A percentile compares a stretch with the other conserved stretches of the same genome.
phyloP scores from a whole-genome alignment of 1,140 invertebrate species.

The Oryzaephilus surinamensis region DNA sequence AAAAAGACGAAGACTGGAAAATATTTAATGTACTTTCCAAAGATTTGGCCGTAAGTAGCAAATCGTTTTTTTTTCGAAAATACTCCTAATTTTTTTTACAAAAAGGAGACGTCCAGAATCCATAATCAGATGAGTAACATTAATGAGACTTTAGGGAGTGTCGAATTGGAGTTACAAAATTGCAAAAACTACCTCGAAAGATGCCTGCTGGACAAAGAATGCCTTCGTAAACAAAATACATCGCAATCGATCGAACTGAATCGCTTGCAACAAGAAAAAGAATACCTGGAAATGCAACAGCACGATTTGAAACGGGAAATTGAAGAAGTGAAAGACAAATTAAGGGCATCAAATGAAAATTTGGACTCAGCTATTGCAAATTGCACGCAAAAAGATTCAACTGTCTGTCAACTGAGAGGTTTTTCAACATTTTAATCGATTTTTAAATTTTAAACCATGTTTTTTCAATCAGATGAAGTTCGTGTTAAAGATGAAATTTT shows the following conservation, averaged over 20 bases:
- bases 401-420: conserved; percentile 59
- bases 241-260: conserved; percentile 54
- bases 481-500: conserved; percentile 57
- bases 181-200: conserved; percentile 55
- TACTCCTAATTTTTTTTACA: too few relatives aligned
- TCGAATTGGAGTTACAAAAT: conserved; percentile 53
- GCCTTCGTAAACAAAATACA: conserved; percentile 54
- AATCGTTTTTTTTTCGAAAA: too few relatives aligned
- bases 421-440: too few relatives aligned
- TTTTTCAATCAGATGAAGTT: conserved; percentile 49
- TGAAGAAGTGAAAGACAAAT: conserved; percentile 53
- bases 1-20: too few relatives aligned
- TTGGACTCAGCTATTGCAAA: conserved; percentile 54
- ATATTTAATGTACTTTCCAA: too few relatives aligned
- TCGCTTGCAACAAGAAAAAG: conserved; percentile 56
- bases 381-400: conserved; percentile 53
- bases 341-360: conserved; percentile 48
- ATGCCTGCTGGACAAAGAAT: conserved; percentile 52
- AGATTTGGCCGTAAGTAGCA: too few relatives aligned
- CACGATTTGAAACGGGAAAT: conserved; percentile 53
- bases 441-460: neutral
- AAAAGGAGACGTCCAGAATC: too few relatives aligned
- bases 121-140: conserved; percentile 42
- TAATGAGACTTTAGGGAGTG: conserved; percentile 48
- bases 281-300: conserved; percentile 52